A percentile compares a stretch with the other conserved stretches of the same genome.
phyloP scores from a whole-genome alignment of 2,113 vertebrate species.

The Clinocottus analis region DNA sequence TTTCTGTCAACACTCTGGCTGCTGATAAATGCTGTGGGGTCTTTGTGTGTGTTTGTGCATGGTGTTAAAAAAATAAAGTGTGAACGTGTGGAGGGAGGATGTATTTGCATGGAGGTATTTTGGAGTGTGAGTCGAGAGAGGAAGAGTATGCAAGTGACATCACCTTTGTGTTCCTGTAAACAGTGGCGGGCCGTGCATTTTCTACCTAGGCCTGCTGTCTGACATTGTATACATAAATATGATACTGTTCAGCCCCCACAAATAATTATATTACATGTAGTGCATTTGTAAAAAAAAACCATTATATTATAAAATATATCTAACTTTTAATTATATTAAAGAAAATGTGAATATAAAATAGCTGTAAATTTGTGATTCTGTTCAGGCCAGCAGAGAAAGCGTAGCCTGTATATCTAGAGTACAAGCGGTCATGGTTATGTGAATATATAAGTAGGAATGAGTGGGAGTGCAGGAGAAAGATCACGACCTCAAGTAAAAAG shows the following conservation, averaged over 20 bases:
- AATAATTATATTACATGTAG: too few relatives aligned
- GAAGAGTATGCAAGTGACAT: neutral
- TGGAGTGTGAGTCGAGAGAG: neutral
- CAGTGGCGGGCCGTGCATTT: too few relatives aligned
- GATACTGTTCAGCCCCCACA: too few relatives aligned
- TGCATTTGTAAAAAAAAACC: too few relatives aligned
- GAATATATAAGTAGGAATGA: neutral
- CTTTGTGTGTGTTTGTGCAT: slow-evolving; percentile 18
- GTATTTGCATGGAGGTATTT: neutral
- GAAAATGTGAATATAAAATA: too few relatives aligned
- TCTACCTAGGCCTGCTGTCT: too few relatives aligned
- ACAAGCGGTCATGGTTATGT: slow-evolving; percentile 1
- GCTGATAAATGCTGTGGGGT: slow-evolving; percentile 45
- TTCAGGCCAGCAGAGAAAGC: too few relatives aligned
- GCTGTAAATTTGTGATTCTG: too few relatives aligned
- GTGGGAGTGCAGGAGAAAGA: neutral
- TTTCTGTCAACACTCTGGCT: slow-evolving; percentile 43
- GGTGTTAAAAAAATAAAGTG: neutral
- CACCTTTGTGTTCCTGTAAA: neutral
- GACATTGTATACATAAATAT: too few relatives aligned
- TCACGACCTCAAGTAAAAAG: slow-evolving; percentile 16
- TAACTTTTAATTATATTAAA: too few relatives aligned
- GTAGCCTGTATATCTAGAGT: too few relatives aligned
- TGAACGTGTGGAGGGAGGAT: neutral
- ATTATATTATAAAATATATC: too few relatives aligned